A percentile compares a stretch with the other conserved stretches of the same genome.
These are phyloP conservation scores for Urocitellus parryii DNA, from an alignment of 2,113 vertebrate genomes.

Conservation along the genomic window DNA sequence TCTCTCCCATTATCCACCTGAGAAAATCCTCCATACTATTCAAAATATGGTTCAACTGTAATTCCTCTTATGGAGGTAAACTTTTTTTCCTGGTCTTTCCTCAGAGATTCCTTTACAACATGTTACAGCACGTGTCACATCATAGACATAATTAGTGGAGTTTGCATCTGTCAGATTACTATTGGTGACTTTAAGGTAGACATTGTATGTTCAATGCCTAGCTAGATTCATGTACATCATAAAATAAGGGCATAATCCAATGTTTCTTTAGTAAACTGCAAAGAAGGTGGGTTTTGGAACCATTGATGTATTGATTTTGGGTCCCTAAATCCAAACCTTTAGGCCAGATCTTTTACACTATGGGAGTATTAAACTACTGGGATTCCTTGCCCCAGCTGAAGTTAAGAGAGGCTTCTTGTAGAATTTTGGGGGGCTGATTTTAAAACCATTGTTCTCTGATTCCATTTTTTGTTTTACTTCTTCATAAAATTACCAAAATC, in stretches of 20 bases:
- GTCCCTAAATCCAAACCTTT: neutral
- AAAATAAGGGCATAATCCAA: neutral
- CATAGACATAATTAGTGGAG: neutral
- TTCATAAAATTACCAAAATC: neutral
- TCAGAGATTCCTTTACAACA: neutral
- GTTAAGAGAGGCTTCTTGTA: neutral
- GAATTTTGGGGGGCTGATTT: neutral
- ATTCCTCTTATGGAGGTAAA: neutral
- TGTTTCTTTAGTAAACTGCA: neutral
- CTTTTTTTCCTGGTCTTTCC: neutral
- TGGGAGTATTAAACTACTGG: neutral
- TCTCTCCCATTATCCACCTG: neutral
- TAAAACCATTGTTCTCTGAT: slow-evolving; percentile 30
- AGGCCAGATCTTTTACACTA: neutral
- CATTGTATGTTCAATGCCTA: neutral
- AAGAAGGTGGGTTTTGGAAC: neutral
- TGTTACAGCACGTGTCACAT: neutral
- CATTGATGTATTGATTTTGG: neutral
- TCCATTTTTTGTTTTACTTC: neutral
- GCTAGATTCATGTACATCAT: neutral
- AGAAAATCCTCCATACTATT: neutral
- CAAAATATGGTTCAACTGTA: neutral
- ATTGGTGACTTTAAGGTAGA: neutral
- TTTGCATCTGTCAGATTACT: neutral
- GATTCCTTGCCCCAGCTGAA: neutral